Conservation (phyloP, 2,113 vertebrate genomes). For the Jaculus jaculus region DNA sequence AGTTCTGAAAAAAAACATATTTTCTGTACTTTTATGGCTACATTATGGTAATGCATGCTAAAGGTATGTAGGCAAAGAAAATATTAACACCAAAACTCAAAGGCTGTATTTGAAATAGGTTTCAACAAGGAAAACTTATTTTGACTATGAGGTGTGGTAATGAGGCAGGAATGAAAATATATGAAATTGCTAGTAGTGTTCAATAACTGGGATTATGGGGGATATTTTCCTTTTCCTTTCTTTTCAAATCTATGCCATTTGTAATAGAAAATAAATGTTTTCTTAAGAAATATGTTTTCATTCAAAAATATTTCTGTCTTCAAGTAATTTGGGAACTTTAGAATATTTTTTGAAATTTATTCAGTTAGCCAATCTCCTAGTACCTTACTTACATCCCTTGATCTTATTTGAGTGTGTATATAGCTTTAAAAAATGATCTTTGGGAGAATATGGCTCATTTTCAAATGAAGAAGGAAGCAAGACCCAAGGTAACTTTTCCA, state of each 20-base stretch:
- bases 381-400: constrained; percentile 8
- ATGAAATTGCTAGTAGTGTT: background rate
- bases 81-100: constrained; percentile 44
- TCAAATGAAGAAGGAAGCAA: constrained; percentile 35
- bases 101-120: constrained; percentile 13
- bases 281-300: constrained; percentile 39
- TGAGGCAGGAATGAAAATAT: background rate
- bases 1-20: constrained; percentile 17
- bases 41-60: background rate
- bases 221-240: constrained; percentile 12
- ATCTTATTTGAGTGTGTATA: background rate
- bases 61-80: background rate
- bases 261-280: background rate
- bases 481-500: background rate
- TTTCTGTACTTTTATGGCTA: background rate
- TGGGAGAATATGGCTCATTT: constrained; percentile 28
- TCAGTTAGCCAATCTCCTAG: background rate
- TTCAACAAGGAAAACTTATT: constrained; percentile 13
- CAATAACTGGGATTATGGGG: background rate
- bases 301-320: background rate
- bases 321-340: constrained; percentile 30
- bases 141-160: background rate
- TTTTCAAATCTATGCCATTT: constrained; percentile 21
- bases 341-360: background rate
- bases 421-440: background rate